A percentile compares a stretch with the other conserved stretches of the same genome.
Conservation (phyloP, 2,113 vertebrate species). For the Cynoglossus semilaevis region DNA sequence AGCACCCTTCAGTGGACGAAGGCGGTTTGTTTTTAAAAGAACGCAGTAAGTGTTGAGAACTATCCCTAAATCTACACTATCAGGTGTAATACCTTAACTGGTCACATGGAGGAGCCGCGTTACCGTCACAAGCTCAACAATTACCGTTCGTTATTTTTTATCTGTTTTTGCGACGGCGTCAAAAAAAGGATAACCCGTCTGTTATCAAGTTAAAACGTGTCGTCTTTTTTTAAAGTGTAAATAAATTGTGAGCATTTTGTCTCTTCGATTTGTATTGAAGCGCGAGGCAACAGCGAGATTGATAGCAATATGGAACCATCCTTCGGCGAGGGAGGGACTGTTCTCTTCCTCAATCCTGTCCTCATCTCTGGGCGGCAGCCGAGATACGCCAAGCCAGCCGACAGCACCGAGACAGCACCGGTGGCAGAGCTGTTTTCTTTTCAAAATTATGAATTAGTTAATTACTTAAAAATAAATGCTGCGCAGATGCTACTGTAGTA, state of each 20-base stretch:
- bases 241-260: too few species aligned
- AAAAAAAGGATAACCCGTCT: background rate
- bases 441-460: slow-evolving; percentile 7
- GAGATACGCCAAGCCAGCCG: background rate
- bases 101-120: slow-evolving; percentile 43
- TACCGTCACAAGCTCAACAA: slow-evolving; percentile 11
- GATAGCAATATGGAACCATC: slow-evolving; percentile 17
- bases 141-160: background rate
- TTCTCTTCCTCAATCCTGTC: slow-evolving; percentile 62
- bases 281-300: too few species aligned
- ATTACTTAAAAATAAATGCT: background rate
- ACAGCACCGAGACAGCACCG: rapidly evolving
- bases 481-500: too few species aligned
- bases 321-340: slow-evolving; percentile 21
- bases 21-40: too few species aligned
- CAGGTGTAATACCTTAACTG: slow-evolving; percentile 23
- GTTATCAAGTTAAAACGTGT: rapidly evolving
- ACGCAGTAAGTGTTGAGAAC: background rate
- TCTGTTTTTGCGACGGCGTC: background rate
- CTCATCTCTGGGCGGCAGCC: slow-evolving; percentile 28
- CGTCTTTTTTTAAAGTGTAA: too few species aligned
- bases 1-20: too few species aligned
- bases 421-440: background rate
- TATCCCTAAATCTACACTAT: background rate
- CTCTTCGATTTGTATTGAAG: too few species aligned